These are phyloP conservation scores for Eretmocerus hayati DNA, from an alignment of 2,888 invertebrate genomes.

Conservation along the genomic window DNA sequence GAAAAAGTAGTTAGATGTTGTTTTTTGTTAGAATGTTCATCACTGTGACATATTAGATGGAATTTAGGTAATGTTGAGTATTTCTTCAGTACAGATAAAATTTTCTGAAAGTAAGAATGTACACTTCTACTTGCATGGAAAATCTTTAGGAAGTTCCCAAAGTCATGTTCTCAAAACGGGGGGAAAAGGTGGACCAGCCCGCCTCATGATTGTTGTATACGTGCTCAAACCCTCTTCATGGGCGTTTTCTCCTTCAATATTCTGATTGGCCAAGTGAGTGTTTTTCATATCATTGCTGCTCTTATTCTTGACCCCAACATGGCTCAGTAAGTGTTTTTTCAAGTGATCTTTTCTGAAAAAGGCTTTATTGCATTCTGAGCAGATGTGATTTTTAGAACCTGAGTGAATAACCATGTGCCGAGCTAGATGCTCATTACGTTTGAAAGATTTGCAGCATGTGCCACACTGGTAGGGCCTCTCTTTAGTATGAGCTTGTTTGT, in stretches of 20 bases:
- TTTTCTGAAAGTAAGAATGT: too few relatives aligned
- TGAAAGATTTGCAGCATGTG: constrained; percentile 72
- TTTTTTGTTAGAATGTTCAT: too few relatives aligned
- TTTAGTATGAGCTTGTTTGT: constrained; percentile 74
- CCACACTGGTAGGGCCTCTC: constrained; percentile 74
- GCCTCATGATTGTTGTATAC: constrained; percentile 42
- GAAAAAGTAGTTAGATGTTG: too few relatives aligned
- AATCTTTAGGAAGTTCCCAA: neutral
- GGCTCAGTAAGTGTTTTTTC: constrained; percentile 71
- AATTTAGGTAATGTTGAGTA: too few relatives aligned
- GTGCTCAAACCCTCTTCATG: constrained; percentile 38
- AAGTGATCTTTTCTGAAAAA: constrained; percentile 76
- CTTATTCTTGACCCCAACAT: constrained; percentile 68
- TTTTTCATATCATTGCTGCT: constrained; percentile 72
- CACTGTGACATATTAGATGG: too few relatives aligned
- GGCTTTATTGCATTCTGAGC: constrained; percentile 69
- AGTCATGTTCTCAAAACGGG: constrained; percentile 40
- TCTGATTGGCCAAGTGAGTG: constrained; percentile 72
- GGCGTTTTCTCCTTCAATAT: constrained; percentile 43
- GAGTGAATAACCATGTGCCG: constrained; percentile 79
- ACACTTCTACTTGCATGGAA: too few relatives aligned
- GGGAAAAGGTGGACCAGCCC: constrained; percentile 41
- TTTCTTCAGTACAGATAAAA: too few relatives aligned
- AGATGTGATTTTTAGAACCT: constrained; percentile 74
- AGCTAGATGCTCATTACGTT: constrained; percentile 75